These are phyloP conservation scores for Cydia splendana DNA, from an alignment of 1,140 invertebrate genomes.

Conservation along the genomic window DNA sequence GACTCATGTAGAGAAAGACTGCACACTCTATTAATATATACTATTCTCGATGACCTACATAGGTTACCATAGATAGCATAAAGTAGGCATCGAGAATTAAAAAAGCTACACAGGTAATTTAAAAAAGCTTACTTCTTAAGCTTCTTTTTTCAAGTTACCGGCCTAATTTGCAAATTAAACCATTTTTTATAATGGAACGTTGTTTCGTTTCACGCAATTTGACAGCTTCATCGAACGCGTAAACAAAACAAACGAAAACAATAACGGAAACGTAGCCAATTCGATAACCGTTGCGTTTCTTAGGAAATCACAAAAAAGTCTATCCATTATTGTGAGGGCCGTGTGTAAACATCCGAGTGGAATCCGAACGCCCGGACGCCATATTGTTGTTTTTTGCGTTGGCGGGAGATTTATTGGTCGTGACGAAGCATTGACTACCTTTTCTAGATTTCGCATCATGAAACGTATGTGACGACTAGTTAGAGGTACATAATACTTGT, in stretches of 20 bases:
- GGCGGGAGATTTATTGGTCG: slow-evolving; percentile 70
- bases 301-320: slow-evolving; percentile 46
- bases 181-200: not conserved
- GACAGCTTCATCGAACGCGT: slow-evolving; percentile 43
- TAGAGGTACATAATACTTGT: no score
- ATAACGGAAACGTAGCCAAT: slow-evolving; percentile 40
- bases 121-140: no score
- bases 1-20: no score
- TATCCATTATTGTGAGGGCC: slow-evolving; percentile 46
- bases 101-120: no score
- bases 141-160: no score
- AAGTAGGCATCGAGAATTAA: no score
- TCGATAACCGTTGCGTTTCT: slow-evolving; percentile 37
- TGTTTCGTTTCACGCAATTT: slow-evolving; percentile 36
- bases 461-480: no score
- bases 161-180: not conserved
- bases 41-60: no score
- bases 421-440: slow-evolving; percentile 56
- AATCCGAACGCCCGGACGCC: slow-evolving; percentile 58
- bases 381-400: slow-evolving; percentile 58
- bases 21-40: no score
- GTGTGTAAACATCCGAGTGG: slow-evolving; percentile 69
- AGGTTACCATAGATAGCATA: no score
- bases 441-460: not conserved
- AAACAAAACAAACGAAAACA: slow-evolving; percentile 38